Evolutionary conservation across 2,113 vertebrate genomes (phyloP), one percentile per base, ranked within the genome.

Genomic region (Zapus hudsonius): DNA sequence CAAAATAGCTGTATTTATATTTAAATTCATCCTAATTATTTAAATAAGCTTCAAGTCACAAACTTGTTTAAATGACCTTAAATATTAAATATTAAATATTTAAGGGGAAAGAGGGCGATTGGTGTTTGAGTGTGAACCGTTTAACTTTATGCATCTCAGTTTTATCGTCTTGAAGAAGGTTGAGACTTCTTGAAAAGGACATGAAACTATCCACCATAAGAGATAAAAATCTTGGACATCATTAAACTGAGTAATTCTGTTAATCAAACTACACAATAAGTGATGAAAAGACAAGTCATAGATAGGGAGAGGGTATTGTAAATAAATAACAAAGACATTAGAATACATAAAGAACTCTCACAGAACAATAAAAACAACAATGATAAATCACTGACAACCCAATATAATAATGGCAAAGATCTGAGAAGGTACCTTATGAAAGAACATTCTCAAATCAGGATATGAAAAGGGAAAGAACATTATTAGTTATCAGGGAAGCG

Each of bases 211-310:
- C 7, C 69, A 87, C 78, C 69, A 63, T 52, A 59, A 96, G 64
- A 75, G 29, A 78, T n/a, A 86, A 36, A 74, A 73, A 90, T 83
- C 19, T 22, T 75, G 23, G 2, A 84, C 25, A 66, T 93, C 63
- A 83, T 83, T 91, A 91, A 94, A 91, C 72, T 91, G 55, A 94
- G 66, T 84, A 76, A 93, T 82, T 94, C 5, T 57, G 15, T 94
- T 93, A 92, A 76, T 91, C 31, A 64, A 82, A 89, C 83, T 63
- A 38, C 3, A 66, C 8, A 66, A 83, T 27, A 82, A 84, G 2
- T 47, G 80, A 79, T 92, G 67, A 83, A 94, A 92, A 87, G 12
- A 44, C 12, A 84, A 90, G 38, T 11, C 23, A 88, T 19, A 44
- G 17, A 78, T 29, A 44, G 3, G 67, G 27, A 63, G n/a, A 95